These are phyloP conservation scores for Parapristionchus giblindavisi DNA, from an alignment of 2,888 invertebrate genomes.

Conservation along the genomic window DNA sequence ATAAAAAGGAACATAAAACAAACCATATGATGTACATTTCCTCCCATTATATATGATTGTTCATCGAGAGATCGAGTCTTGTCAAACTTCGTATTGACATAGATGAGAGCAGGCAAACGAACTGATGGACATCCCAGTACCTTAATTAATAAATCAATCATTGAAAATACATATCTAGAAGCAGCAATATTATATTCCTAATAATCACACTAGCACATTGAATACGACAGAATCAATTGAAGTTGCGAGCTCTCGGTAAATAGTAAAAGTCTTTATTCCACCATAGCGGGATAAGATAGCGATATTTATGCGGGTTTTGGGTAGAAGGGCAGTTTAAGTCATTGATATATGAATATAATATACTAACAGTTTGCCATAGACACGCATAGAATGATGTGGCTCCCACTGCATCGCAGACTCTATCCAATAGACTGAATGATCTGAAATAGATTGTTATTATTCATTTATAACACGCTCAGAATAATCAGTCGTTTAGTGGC, in stretches of 20 bases:
- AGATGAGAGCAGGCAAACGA: constrained; percentile 83
- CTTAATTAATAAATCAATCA: constrained; percentile 65
- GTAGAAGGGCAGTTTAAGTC: not conserved
- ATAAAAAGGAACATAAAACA: too few species aligned
- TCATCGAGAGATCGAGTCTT: constrained; percentile 81
- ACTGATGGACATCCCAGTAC: constrained; percentile 83
- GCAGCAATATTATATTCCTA: not conserved
- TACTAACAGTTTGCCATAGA: constrained; percentile 78
- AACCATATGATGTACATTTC: constrained; percentile 84
- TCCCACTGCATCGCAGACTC: constrained; percentile 75
- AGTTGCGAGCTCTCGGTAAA: not conserved
- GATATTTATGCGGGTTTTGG: not conserved
- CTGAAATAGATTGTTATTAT: constrained; percentile 47
- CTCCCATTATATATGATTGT: constrained; percentile 84
- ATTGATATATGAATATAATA: not conserved
- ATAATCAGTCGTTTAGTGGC: too few species aligned
- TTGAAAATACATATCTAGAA: not conserved
- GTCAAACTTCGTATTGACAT: constrained; percentile 83
- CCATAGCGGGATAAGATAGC: not conserved
- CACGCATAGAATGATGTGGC: constrained; percentile 84
- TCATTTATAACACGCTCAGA: too few species aligned
- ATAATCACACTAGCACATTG: not conserved
- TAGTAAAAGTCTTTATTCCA: not conserved
- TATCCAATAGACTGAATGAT: constrained; percentile 59
- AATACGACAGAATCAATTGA: too few species aligned